Conservation (phyloP, 2,888 invertebrate species). For the Gasteruption jaculator region DNA sequence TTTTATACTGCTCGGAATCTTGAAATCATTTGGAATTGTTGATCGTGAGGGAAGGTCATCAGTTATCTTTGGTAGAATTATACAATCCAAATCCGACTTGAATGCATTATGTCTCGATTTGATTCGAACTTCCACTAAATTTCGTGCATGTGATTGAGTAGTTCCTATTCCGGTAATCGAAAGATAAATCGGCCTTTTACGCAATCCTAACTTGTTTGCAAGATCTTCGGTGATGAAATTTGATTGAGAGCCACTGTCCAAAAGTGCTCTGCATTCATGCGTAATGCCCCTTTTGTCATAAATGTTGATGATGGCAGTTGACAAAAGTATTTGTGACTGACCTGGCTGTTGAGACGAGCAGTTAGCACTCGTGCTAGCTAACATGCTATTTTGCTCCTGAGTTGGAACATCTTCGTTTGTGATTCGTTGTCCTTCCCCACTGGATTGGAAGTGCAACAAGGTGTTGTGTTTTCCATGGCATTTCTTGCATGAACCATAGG, state of each 20-base stretch:
- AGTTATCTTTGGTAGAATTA: slow-evolving; percentile 12
- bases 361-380: too few species aligned
- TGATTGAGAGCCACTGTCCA: too few species aligned
- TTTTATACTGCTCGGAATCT: slow-evolving; percentile 11
- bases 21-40: slow-evolving; percentile 4
- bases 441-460: neutral
- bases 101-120: slow-evolving; percentile 11
- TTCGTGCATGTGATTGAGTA: slow-evolving; percentile 6
- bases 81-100: slow-evolving; percentile 8
- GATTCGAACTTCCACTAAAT: slow-evolving; percentile 7
- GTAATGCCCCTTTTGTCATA: too few species aligned
- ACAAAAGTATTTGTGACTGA: too few species aligned
- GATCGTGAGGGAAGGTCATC: slow-evolving; percentile 7
- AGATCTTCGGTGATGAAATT: too few species aligned
- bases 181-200: neutral
- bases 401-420: too few species aligned
- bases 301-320: too few species aligned
- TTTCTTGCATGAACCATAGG: slow-evolving; percentile 9
- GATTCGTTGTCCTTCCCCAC: too few species aligned
- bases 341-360: too few species aligned
- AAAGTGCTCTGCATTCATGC: too few species aligned
- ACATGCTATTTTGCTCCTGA: too few species aligned
- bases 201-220: slow-evolving; percentile 7
- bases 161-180: slow-evolving; percentile 11
- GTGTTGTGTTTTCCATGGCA: slow-evolving; percentile 10